A percentile compares a stretch with the other conserved stretches of the same genome.
Evolutionary conservation across 2,113 vertebrate genomes (phyloP).

Genomic region (Mustela nigripes): DNA sequence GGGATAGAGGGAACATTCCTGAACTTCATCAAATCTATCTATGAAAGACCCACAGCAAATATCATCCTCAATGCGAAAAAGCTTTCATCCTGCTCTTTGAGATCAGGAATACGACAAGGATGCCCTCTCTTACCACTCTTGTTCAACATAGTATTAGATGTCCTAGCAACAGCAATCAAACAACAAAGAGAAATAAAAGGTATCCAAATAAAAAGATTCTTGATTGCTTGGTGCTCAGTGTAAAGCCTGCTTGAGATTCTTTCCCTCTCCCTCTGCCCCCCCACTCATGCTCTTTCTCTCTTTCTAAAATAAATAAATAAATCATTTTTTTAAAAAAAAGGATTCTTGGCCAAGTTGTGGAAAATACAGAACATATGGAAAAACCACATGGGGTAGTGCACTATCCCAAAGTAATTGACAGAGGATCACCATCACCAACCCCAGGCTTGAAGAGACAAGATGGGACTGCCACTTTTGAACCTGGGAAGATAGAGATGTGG

Average conservation of each 20-base stretch:
- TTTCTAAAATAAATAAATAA: not conserved
- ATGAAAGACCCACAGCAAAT: too few relatives aligned
- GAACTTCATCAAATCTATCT: too few relatives aligned
- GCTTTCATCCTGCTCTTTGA: too few relatives aligned
- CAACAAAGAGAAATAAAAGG: too few relatives aligned
- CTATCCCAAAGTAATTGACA: not conserved
- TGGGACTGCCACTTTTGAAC: not conserved
- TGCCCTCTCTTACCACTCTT: too few relatives aligned
- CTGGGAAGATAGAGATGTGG: not conserved
- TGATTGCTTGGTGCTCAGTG: not conserved
- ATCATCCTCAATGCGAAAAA: too few relatives aligned
- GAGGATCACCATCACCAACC: not conserved
- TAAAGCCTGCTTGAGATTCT: not conserved
- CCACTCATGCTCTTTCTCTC: not conserved
- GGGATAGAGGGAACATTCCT: too few relatives aligned
- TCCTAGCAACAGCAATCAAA: too few relatives aligned
- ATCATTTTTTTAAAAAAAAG: too few relatives aligned
- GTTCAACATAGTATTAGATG: too few relatives aligned
- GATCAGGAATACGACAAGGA: too few relatives aligned
- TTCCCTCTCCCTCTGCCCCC: not conserved
- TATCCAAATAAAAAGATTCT: slow-evolving; percentile 35
- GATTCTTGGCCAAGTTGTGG: not conserved
- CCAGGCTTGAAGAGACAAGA: not conserved
- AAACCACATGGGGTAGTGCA: not conserved
- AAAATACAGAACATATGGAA: not conserved